Evolutionary conservation across 2,797 vertebrate species (phyloP).

Genomic region (Onychomys leucogaster): DNA sequence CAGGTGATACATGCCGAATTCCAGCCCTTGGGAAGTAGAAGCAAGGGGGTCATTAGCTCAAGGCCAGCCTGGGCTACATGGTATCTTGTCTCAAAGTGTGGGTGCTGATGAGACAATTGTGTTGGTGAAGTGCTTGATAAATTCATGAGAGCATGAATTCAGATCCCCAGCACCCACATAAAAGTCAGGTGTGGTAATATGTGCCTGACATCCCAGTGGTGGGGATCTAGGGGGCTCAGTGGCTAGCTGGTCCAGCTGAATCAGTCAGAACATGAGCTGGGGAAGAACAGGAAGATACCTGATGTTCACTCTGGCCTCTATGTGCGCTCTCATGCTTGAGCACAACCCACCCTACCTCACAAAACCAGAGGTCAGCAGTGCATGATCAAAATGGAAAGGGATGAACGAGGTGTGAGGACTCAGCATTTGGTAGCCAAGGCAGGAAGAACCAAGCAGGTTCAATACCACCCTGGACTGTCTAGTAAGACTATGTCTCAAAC

Average conservation of each 20-base stretch:
- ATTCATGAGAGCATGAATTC: background rate
- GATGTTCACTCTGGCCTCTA: background rate
- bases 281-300: background rate
- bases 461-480: background rate
- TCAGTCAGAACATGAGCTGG: background rate
- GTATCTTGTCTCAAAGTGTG: too few species aligned
- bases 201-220: background rate
- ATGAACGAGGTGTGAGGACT: background rate
- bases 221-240: background rate
- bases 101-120: too few species aligned
- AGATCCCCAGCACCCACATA: background rate
- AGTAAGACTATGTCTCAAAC: background rate
- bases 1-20: background rate
- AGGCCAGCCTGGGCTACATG: background rate
- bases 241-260: background rate
- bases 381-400: conserved; percentile 42
- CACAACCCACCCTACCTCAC: background rate
- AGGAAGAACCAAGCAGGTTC: background rate
- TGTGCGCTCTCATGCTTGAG: background rate
- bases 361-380: background rate
- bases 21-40: background rate
- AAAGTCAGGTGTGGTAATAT: background rate
- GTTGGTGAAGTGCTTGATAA: background rate
- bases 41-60: background rate
- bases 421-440: background rate